These are phyloP conservation scores for Porites evermanni DNA, from an alignment of 92 coral and sea anemone genomes.

Conservation along the genomic window DNA sequence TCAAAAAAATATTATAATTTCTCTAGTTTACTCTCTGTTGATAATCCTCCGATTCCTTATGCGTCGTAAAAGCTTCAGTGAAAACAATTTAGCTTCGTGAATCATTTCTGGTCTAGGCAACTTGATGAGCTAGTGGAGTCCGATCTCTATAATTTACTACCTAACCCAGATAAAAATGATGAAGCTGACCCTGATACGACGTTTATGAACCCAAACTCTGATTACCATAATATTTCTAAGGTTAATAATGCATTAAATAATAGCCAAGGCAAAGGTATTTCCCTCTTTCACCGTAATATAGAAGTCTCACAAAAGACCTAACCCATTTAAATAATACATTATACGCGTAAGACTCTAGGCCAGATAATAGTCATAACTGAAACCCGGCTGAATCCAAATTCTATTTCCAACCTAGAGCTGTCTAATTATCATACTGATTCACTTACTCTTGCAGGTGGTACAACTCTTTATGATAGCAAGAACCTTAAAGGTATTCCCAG, in stretches of 20 bases:
- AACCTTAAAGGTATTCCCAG: slow-evolving; percentile 42
- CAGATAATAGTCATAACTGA: slow-evolving; percentile 59
- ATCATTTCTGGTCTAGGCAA: slow-evolving; percentile 13
- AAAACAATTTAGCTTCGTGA: slow-evolving; percentile 25
- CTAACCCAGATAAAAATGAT: slow-evolving; percentile 55
- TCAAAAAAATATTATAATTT: no score
- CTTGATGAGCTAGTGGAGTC: slow-evolving; percentile 21
- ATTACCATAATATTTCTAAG: not conserved
- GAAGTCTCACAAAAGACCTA: slow-evolving; percentile 59
- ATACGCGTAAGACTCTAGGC: not conserved
- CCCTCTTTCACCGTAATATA: slow-evolving; percentile 59
- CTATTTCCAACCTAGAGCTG: slow-evolving; percentile 48
- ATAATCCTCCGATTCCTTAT: no score
- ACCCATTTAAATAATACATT: slow-evolving; percentile 28
- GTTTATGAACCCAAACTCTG: slow-evolving; percentile 14
- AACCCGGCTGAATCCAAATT: slow-evolving; percentile 43
- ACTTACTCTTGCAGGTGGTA: slow-evolving; percentile 58
- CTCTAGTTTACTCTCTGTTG: no score
- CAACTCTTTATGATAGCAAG: slow-evolving; percentile 40
- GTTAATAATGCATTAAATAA: not conserved
- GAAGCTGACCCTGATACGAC: slow-evolving; percentile 44
- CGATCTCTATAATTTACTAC: slow-evolving; percentile 44
- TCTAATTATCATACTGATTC: slow-evolving; percentile 51
- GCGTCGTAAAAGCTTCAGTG: not conserved
- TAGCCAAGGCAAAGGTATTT: not conserved